Evolutionary conservation across 2,113 vertebrate species (phyloP), one percentile per base, ranked within the genome.

Genomic region (cattle (Bos taurus)): DNA sequence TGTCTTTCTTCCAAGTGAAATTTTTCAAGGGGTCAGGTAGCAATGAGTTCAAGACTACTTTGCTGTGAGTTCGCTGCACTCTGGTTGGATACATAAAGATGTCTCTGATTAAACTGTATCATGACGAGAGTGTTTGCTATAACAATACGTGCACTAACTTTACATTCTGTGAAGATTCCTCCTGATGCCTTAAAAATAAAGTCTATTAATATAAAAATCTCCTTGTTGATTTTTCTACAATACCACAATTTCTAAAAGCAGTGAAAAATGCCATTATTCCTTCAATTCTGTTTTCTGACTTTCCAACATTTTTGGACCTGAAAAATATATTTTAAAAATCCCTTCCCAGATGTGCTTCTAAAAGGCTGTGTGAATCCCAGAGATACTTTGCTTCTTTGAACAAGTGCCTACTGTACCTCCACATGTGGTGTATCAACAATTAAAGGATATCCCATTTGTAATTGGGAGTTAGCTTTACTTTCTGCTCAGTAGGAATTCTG

Each of bases 401-500:
- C 85, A 97, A 98, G 85, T 97, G 52, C 78, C 82, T 84, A 80
- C 46, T 88, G 59, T 94, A 30, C 82, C 96, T 85, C 93, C 88
- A 92, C 64, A 0, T 89, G 82, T 98, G 95, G 97, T 97, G 74
- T 92, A 97, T 97, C 21, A 82, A 25, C 97, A 97, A 97, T 97
- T 98, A 98, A 98, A 98, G 56, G 7, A 94, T 56, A 95, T 59
- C 94, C 93, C 74, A 91, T n/a, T 46, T 11, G 86, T 98, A 98
- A 97, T 48, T 94, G 54, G 28, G 81, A 57, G 10, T 97, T 94
- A 92, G 93, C 85, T 98, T 95, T 93, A 97, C 98, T 98, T 98
- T 96, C 52, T 96, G 3, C 94, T 97, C 95, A 94, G 95, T 97
- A 97, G 71, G 86, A 98, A 86, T 71, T 96, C 80, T 97, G 64